Percentiles rank a stretch among this genome's conserved stretches.
phyloP scores from a whole-genome alignment of 1,140 invertebrate species.

The Lutraria rhynchaena region DNA sequence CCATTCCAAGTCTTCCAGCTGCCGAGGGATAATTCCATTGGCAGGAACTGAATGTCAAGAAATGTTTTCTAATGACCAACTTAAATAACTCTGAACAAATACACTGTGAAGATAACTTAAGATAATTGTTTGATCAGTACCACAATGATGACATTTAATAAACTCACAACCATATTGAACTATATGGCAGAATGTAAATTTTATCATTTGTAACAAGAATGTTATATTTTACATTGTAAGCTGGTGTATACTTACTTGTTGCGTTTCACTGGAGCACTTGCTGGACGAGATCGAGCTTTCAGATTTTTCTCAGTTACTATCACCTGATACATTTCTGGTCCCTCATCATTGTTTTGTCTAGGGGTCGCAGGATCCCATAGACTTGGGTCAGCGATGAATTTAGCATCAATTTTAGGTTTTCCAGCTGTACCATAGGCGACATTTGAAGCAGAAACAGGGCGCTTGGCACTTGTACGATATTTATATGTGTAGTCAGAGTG shows the following conservation, averaged over 20 bases:
- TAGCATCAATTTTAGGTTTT: slow-evolving; percentile 81
- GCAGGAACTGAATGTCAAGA: too few species aligned
- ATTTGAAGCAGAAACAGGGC: slow-evolving; percentile 70
- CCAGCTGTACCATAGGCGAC: slow-evolving; percentile 19
- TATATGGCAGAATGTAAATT: too few species aligned
- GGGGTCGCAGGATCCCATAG: slow-evolving; percentile 80
- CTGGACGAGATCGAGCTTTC: slow-evolving; percentile 50
- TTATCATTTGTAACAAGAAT: too few species aligned
- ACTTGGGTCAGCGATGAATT: slow-evolving; percentile 78
- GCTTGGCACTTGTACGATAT: slow-evolving; percentile 55
- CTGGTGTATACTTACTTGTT: slow-evolving; percentile 63
- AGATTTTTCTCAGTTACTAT: slow-evolving; percentile 35
- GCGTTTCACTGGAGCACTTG: slow-evolving; percentile 73
- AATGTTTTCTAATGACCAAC: too few species aligned
- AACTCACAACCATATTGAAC: too few species aligned
- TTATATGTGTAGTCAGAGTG: slow-evolving; percentile 68
- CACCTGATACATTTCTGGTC: slow-evolving; percentile 51
- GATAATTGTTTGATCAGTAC: too few species aligned
- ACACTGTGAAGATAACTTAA: too few species aligned
- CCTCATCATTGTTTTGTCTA: slow-evolving; percentile 55
- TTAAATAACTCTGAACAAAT: too few species aligned
- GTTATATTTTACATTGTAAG: background rate
- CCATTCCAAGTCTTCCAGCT: too few species aligned
- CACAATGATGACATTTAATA: too few species aligned
- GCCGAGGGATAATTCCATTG: too few species aligned